Conservation (phyloP, 2,797 vertebrate genomes). For the Gobionotothen gibberifrons region DNA sequence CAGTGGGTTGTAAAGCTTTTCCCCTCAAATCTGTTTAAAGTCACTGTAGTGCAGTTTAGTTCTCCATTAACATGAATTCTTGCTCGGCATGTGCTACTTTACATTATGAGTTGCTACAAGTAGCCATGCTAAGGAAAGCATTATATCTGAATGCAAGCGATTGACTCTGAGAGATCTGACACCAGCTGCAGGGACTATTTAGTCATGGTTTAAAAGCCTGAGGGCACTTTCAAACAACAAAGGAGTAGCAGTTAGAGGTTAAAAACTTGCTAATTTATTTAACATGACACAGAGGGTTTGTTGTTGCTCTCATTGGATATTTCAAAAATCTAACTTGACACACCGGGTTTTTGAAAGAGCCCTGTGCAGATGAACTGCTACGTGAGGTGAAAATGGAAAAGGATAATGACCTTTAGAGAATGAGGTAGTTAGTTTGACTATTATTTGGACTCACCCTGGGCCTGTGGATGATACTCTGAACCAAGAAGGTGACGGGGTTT, state of each 20-base stretch:
- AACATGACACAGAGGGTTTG: slow-evolving; percentile 51
- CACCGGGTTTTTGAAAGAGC: slow-evolving; percentile 2
- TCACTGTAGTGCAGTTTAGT: background rate
- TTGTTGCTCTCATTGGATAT: slow-evolving; percentile 4
- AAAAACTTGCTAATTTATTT: slow-evolving; percentile 47
- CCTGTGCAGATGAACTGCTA: slow-evolving; percentile 21
- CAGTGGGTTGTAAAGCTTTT: background rate
- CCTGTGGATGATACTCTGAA: slow-evolving; percentile 95
- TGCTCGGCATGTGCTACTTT: slow-evolving; percentile 2
- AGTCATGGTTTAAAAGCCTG: slow-evolving; percentile 62
- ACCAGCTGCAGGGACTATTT: slow-evolving; percentile 52
- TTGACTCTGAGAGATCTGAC: slow-evolving; percentile 52
- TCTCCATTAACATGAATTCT: background rate
- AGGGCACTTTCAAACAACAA: slow-evolving; percentile 73
- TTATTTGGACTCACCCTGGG: slow-evolving; percentile 88
- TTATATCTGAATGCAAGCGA: slow-evolving; percentile 29
- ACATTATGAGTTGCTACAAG: slow-evolving; percentile 58
- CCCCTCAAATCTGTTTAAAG: background rate
- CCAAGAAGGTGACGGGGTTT: slow-evolving; percentile 95
- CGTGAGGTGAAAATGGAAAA: slow-evolving; percentile 20
- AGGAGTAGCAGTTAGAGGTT: slow-evolving; percentile 51
- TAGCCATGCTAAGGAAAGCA: slow-evolving; percentile 40
- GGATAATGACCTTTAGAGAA: slow-evolving; percentile 37
- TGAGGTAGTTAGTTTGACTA: slow-evolving; percentile 22
- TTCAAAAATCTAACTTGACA: no score